Conservation (phyloP, 2,888 invertebrate genomes). For the Dasypolia templi region DNA sequence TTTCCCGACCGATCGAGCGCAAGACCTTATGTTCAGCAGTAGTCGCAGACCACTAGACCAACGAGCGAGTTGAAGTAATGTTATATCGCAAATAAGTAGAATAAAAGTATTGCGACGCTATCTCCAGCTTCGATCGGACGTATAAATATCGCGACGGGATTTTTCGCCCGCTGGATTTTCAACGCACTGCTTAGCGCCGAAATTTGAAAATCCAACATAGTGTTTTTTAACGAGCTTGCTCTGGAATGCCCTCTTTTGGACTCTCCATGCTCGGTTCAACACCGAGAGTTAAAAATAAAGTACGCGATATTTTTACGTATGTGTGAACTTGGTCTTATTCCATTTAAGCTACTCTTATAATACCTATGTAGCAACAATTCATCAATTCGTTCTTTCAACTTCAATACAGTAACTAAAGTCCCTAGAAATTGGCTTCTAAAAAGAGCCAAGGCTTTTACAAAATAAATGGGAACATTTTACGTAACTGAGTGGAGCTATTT, state of each 20-base stretch:
- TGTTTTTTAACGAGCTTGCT: no score
- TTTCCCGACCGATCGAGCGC: neutral
- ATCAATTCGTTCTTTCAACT: slow-evolving; percentile 14
- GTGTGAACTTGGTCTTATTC: no score
- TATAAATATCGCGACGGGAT: no score
- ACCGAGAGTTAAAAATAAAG: no score
- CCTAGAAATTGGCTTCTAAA: slow-evolving; percentile 35
- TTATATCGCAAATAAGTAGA: neutral
- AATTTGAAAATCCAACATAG: no score
- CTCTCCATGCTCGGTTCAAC: no score
- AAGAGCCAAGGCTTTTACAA: slow-evolving; percentile 27
- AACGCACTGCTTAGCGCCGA: no score
- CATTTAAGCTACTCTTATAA: neutral
- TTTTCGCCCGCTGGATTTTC: no score
- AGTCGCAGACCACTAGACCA: neutral
- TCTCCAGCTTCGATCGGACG: no score
- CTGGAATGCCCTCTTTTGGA: no score
- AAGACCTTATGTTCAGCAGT: neutral
- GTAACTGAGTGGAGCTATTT: slow-evolving; percentile 42
- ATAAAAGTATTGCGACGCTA: neutral
- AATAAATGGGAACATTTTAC: slow-evolving; percentile 51
- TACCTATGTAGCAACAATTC: neutral
- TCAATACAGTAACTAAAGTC: slow-evolving; percentile 21
- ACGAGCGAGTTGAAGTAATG: neutral
- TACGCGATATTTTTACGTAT: no score